A percentile compares a stretch with the other conserved stretches of the same genome.
Evolutionary conservation across 2,888 invertebrate species (phyloP).

Genomic region (Macrophya annulata): DNA sequence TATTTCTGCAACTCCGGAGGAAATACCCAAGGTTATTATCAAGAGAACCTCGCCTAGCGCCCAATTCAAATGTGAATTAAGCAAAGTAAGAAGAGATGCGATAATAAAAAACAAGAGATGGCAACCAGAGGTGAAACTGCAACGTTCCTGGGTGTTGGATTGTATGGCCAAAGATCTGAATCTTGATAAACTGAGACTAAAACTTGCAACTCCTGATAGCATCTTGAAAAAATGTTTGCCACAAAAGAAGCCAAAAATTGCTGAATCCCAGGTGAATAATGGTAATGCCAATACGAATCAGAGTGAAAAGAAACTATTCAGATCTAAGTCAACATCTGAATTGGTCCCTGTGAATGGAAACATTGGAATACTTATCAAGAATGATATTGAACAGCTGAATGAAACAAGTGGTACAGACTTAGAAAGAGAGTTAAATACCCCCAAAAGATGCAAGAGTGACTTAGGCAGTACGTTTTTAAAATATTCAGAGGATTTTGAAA

Average conservation of each 20-base stretch:
- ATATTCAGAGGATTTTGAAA: constrained; percentile 21
- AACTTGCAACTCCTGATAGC: constrained; percentile 59
- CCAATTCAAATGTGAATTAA: constrained; percentile 77
- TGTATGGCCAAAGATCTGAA: constrained; percentile 74
- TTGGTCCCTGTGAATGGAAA: constrained; percentile 55
- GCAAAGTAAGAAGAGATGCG: constrained; percentile 69
- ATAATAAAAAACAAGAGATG: constrained; percentile 71
- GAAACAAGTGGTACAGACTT: neutral
- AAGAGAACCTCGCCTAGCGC: constrained; percentile 75
- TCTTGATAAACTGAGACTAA: constrained; percentile 67
- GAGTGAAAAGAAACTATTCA: constrained; percentile 65
- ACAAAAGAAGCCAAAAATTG: constrained; percentile 58
- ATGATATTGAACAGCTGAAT: neutral
- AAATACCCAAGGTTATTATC: constrained; percentile 77
- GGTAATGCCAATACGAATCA: constrained; percentile 9
- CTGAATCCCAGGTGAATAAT: constrained; percentile 54
- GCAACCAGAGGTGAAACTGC: constrained; percentile 76
- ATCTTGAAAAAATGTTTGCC: constrained; percentile 18
- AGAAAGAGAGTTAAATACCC: neutral
- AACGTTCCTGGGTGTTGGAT: constrained; percentile 73
- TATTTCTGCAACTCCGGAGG: constrained; percentile 65
- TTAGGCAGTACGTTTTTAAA: constrained; percentile 12
- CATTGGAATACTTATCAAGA: neutral
- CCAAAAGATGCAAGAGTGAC: constrained; percentile 45
- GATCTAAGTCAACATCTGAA: constrained; percentile 68